phyloP scores from a whole-genome alignment of 2,797 vertebrate species.

The Eupleurogrammus muticus region DNA sequence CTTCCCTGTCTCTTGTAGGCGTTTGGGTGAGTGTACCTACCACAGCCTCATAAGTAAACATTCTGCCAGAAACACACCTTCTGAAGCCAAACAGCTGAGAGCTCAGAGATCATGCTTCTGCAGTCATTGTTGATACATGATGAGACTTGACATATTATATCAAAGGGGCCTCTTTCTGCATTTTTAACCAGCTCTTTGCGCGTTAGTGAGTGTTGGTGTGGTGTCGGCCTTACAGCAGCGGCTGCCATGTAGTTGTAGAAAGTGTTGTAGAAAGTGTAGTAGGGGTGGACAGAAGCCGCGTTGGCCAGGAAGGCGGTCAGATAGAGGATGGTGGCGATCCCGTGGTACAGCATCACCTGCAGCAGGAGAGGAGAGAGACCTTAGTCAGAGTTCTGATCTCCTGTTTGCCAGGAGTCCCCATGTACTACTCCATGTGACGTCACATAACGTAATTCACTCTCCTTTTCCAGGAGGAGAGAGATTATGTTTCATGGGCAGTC shows the following conservation, averaged over 20 bases:
- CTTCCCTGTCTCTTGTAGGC: background rate
- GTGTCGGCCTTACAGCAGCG: conserved; percentile 84
- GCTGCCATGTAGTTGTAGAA: conserved; percentile 82
- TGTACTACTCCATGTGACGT: background rate
- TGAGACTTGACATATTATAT: background rate
- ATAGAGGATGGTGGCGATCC: conserved; percentile 83
- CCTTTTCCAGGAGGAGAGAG: background rate
- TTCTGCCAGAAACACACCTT: conserved; percentile 5
- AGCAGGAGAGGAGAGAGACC: background rate
- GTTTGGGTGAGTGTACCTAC: background rate
- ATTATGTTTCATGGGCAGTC: background rate
- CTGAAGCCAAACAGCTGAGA: background rate
- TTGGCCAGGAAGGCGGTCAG: conserved; percentile 88
- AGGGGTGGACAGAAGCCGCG: conserved; percentile 63
- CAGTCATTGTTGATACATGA: background rate
- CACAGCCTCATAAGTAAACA: conserved; percentile 15
- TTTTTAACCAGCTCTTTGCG: background rate
- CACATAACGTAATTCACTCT: background rate
- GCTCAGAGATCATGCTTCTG: background rate
- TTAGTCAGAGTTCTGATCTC: background rate
- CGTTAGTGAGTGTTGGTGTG: conserved; percentile 15
- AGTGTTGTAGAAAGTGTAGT: fast-evolving
- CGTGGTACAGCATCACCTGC: conserved; percentile 83
- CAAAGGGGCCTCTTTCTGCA: background rate
- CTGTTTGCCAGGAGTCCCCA: background rate